A percentile compares a stretch with the other conserved stretches of the same genome.
Evolutionary conservation across 2,113 vertebrate genomes (phyloP).

Genomic region (Bucco capensis): DNA sequence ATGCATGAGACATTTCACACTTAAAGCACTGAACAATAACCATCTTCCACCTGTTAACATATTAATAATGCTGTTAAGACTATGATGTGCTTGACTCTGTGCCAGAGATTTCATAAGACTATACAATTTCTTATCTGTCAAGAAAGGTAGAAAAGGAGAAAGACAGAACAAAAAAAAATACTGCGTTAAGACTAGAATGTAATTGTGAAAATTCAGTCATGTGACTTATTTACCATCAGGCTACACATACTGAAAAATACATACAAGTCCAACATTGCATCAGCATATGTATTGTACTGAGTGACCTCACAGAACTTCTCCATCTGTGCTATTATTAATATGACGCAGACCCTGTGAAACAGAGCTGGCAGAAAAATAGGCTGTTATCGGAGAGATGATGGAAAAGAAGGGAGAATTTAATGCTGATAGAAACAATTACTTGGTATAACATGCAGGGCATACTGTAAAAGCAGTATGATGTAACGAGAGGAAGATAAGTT

Average conservation of each 20-base stretch:
- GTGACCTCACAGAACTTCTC: constrained; percentile 52
- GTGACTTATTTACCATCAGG: constrained; percentile 52
- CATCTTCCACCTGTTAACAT: constrained; percentile 70
- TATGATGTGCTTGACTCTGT: constrained; percentile 33
- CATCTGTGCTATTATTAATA: constrained; percentile 57
- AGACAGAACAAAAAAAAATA: background rate
- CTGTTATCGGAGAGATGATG: constrained; percentile 1
- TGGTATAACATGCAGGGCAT: background rate
- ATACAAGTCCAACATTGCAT: constrained; percentile 26
- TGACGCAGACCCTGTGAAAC: constrained; percentile 43
- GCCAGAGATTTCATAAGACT: constrained; percentile 67
- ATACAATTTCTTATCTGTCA: constrained; percentile 71
- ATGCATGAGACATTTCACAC: constrained; percentile 53
- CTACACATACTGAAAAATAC: constrained; percentile 18
- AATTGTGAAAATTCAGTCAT: constrained; percentile 35
- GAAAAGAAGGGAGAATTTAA: background rate
- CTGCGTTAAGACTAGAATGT: constrained; percentile 38
- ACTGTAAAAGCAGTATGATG: background rate
- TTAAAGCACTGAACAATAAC: constrained; percentile 62
- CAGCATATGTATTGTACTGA: constrained; percentile 38
- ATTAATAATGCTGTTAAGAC: constrained; percentile 71
- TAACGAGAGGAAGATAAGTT: background rate
- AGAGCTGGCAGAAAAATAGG: constrained; percentile 18
- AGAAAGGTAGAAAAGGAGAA: constrained; percentile 22
- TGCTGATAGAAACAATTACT: background rate